Evolutionary conservation across 2,797 vertebrate genomes (phyloP).

Genomic region (Amphiprion clarkii): DNA sequence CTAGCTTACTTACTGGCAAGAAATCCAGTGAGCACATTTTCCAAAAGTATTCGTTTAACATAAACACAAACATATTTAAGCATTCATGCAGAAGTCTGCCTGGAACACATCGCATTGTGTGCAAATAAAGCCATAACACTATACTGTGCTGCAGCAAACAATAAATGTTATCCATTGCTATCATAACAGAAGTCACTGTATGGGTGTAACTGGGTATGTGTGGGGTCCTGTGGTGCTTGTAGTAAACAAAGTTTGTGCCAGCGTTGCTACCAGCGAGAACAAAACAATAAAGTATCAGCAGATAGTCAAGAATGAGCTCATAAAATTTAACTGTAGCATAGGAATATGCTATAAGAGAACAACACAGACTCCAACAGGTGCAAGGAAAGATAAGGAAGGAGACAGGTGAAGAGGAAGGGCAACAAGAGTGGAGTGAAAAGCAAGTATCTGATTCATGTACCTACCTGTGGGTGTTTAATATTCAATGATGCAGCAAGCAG

Average conservation of each 20-base stretch:
- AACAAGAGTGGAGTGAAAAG: not conserved
- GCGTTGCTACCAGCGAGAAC: conserved; percentile 42
- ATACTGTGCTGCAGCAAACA: not conserved
- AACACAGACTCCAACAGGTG: conserved; percentile 30
- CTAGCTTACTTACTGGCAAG: not conserved
- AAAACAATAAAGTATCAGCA: conserved; percentile 62
- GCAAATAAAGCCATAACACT: conserved; percentile 21
- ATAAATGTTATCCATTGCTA: conserved; percentile 35
- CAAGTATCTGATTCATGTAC: conserved; percentile 5
- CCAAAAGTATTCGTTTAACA: not conserved
- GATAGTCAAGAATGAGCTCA: conserved; percentile 39
- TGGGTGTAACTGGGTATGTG: conserved; percentile 18
- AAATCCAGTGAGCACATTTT: not conserved
- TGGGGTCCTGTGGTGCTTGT: conserved; percentile 12
- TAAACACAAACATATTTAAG: not conserved
- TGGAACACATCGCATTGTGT: not conserved
- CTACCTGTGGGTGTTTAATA: not conserved
- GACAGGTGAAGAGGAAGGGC: conserved; percentile 8
- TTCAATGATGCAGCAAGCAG: not conserved
- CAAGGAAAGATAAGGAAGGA: conserved; percentile 31
- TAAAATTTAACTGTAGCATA: conserved; percentile 42
- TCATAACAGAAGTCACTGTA: conserved; percentile 25
- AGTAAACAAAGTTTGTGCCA: conserved; percentile 51
- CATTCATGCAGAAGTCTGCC: not conserved
- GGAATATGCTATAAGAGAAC: conserved; percentile 27